phyloP scores from a whole-genome alignment of 2,888 invertebrate genomes.

The Athalia rosae region DNA sequence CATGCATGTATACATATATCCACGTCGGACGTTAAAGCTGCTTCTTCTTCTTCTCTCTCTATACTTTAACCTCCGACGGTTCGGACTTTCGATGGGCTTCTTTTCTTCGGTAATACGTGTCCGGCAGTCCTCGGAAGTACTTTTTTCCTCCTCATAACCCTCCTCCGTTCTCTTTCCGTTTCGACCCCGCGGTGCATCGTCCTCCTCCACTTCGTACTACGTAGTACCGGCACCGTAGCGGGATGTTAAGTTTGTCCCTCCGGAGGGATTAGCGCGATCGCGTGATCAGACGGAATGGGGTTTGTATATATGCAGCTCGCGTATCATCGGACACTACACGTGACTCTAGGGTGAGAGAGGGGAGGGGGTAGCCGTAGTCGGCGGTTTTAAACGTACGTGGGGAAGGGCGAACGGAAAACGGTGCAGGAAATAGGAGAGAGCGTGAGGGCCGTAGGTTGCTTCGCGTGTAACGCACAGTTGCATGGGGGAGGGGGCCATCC shows the following conservation, averaged over 20 bases:
- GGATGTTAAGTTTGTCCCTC: conserved; percentile 29
- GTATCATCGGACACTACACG: conserved; percentile 70
- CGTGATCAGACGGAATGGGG: conserved; percentile 47
- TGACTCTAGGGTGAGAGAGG: conserved; percentile 69
- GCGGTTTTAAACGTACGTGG: conserved; percentile 55
- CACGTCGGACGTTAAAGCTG: background rate
- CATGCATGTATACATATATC: background rate
- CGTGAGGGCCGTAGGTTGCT: background rate
- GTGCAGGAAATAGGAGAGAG: too few species aligned
- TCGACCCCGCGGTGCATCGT: conserved; percentile 16
- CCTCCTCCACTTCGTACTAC: conserved; percentile 59
- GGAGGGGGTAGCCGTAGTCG: conserved; percentile 60
- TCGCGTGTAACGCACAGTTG: background rate
- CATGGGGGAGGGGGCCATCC: conserved; percentile 35
- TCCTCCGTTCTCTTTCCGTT: conserved; percentile 38
- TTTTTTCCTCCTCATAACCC: conserved; percentile 42
- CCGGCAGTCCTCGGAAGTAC: background rate
- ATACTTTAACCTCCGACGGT: too few species aligned
- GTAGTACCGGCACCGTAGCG: conserved; percentile 47
- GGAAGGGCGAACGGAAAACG: background rate
- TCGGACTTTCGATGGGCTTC: background rate
- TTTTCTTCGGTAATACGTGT: background rate
- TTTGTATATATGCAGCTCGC: conserved; percentile 70
- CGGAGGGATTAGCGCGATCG: conserved; percentile 35
- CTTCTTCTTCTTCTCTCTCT: background rate